Evolutionary conservation across 2,113 vertebrate genomes (phyloP).

Genomic region (Arenaria interpres): DNA sequence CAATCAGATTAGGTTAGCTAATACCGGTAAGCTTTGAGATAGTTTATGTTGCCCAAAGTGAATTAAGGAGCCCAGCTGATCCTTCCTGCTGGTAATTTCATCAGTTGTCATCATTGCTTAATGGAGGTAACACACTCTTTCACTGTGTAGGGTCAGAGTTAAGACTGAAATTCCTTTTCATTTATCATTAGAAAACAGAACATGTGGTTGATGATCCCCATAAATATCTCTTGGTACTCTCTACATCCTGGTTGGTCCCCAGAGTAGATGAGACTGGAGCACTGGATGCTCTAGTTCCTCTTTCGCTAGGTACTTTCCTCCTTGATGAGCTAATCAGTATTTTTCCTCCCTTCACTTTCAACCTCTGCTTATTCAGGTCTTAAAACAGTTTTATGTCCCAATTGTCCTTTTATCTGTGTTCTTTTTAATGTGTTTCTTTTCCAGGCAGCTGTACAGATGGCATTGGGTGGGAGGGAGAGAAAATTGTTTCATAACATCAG

Average conservation of each 20-base stretch:
- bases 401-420: background rate
- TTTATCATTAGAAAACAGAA: background rate
- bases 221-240: background rate
- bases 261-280: background rate
- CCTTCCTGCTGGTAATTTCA: background rate
- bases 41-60: background rate
- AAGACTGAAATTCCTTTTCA: background rate
- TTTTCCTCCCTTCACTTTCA: conserved; percentile 24
- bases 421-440: background rate
- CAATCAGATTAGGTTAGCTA: background rate
- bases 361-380: background rate
- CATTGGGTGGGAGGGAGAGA: background rate
- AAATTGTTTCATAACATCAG: background rate
- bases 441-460: background rate
- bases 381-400: background rate
- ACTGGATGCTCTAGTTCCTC: background rate
- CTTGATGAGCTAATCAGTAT: background rate
- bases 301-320: background rate
- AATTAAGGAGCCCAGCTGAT: background rate
- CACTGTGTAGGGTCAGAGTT: background rate
- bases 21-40: background rate
- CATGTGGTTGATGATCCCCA: background rate
- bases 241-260: background rate
- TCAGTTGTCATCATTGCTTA: background rate
- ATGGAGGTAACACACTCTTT: background rate